These are phyloP conservation scores for Melierax canorus DNA, from an alignment of 2,113 vertebrate species.

Conservation along the genomic window DNA sequence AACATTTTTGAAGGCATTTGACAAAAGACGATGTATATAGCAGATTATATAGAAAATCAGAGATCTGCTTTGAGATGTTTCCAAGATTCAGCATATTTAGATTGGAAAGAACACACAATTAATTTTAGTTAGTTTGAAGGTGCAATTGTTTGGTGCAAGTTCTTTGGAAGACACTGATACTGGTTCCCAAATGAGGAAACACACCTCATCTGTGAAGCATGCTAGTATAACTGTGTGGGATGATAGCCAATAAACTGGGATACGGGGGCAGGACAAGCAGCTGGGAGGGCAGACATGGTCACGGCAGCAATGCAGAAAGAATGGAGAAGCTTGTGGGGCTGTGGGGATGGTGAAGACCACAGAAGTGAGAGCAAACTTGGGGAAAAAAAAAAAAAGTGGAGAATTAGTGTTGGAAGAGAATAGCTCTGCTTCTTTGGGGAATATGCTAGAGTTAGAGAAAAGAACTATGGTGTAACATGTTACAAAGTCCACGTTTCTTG, in stretches of 20 bases:
- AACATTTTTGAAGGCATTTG: neutral
- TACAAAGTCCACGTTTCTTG: neutral
- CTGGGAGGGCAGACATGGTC: neutral
- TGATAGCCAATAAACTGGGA: neutral
- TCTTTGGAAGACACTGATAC: neutral
- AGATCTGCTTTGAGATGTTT: neutral
- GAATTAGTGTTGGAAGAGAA: neutral
- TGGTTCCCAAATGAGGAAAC: neutral
- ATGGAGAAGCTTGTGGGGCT: neutral
- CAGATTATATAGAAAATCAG: neutral
- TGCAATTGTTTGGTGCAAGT: neutral
- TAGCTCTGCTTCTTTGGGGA: neutral
- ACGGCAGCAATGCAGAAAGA: neutral
- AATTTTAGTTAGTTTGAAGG: neutral
- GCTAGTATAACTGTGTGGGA: neutral
- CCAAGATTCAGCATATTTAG: neutral
- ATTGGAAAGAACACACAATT: neutral
- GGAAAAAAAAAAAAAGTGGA: neutral
- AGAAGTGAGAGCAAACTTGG: neutral
- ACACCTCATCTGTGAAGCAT: neutral
- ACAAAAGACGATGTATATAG: neutral
- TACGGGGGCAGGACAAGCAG: neutral
- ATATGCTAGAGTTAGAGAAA: neutral
- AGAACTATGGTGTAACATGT: too few species aligned
- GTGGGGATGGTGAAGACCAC: fast-evolving